Evolutionary conservation across 2,888 invertebrate genomes (phyloP), one percentile per base, ranked within the genome.

Genomic region (Quadriops clusia): DNA sequence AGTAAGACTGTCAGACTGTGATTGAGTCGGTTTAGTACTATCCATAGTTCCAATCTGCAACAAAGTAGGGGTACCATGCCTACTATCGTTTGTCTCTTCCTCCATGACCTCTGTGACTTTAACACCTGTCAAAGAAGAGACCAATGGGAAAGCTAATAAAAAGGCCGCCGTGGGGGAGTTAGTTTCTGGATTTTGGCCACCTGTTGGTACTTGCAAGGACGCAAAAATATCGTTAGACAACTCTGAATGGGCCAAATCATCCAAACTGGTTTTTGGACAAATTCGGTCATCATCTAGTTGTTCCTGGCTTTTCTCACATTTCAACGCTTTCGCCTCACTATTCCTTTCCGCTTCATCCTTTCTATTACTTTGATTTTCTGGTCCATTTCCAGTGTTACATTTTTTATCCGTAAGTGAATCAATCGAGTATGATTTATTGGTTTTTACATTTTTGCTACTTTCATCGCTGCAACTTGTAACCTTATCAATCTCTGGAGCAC

Each of bases 151-250:
- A 2, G 80, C 76, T 62, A 78, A 68, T 7, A 82, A 60, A 51
- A 81, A 81, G 2, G 82, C 82, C 8, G 81, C 82, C 2, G 81
- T 81, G 4, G 82, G 81, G 2, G 81, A 81, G 28, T 73, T 70
- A 2, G 72, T 70, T 46, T 72, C 70, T 3, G 71, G 65, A 54
- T 69, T 65, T 45, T 67, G 64, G 10, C 65, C 64, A 34, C 65
- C 66, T 8, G 58, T 39, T 6, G 70, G 68, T 6, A 71, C 71
- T 49, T 70, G 68, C 15, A 74, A 54, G 5, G 71, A 68, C 1
- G 70, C 69, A 47, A 73, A 72, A 34, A 73, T 63, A 49, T 73
- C 73, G 42, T 67, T 70, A 3, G 71, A 68, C 33, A 72, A 54
- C 44, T 72, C 71, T 1, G 68, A 65, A 43, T 67, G 65, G 14